Evolutionary conservation across 2,797 vertebrate genomes (phyloP).

Genomic region (Alcedo quadribrachys): DNA sequence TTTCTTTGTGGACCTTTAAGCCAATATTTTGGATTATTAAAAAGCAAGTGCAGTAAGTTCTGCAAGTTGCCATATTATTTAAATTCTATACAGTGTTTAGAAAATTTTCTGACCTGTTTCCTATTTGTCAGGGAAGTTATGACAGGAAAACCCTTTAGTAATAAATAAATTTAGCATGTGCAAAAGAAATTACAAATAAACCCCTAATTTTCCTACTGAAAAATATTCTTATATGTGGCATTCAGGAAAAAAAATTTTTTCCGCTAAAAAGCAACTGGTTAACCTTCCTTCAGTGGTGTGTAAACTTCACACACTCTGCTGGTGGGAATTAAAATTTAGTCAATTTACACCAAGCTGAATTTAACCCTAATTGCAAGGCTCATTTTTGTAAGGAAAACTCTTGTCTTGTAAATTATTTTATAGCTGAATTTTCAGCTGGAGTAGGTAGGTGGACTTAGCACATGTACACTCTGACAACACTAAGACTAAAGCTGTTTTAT

Average conservation of each 20-base stretch:
- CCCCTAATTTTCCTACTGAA: neutral
- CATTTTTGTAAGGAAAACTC: neutral
- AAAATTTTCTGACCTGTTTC: neutral
- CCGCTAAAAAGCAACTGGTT: neutral
- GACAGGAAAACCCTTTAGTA: slow-evolving; percentile 49
- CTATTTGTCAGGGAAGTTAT: slow-evolving; percentile 25
- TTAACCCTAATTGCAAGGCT: neutral
- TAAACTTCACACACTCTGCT: neutral
- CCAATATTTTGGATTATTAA: slow-evolving; percentile 18
- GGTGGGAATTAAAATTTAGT: neutral
- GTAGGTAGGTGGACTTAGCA: slow-evolving; percentile 7
- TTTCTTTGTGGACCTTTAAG: slow-evolving; percentile 35
- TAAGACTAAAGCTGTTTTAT: neutral
- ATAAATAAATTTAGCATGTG: slow-evolving; percentile 21
- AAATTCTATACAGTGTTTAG: neutral
- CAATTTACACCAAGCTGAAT: neutral
- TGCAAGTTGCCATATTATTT: slow-evolving; percentile 31
- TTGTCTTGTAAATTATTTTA: too few relatives aligned
- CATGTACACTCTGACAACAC: neutral
- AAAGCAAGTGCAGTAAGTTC: neutral
- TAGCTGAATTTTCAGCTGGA: slow-evolving; percentile 52
- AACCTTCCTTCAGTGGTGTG: neutral
- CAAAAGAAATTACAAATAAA: slow-evolving; percentile 19
- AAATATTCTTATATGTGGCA: neutral
- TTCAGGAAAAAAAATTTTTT: neutral